Evolutionary conservation across 2,113 vertebrate species (phyloP), one percentile per base, ranked within the genome.

Genomic region (Chloroceryle aenea): DNA sequence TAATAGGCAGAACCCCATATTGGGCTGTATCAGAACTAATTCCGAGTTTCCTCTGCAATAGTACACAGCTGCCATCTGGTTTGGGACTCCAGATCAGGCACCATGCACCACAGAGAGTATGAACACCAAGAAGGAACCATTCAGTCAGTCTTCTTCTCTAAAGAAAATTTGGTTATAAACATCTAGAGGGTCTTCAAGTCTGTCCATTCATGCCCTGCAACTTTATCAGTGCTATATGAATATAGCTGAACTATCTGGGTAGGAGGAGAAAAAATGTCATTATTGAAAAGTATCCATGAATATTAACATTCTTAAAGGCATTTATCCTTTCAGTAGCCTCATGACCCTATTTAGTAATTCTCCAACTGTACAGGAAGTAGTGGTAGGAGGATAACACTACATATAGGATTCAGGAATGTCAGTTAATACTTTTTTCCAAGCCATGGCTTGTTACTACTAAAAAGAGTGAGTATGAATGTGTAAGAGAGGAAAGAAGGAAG

Each of bases 351-450:
- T 8, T 45, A 26, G 61, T 0, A 1, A 72, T 48, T 82, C 56
- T 77, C 42, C 77, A 68, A 2, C 58, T 77, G 61, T 36, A 77
- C 14, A 85, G 61, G 20, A 89, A 81, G n/a, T 21, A 67, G 67
- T 0, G 0, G 62, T 55, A 69, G 0, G 3, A 73, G 45, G 50
- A 90, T 32, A 92, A 14, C 43, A 67, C 66, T 48, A n/a, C 20
- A 58, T 43, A 56, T 18, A 27, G 22, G 40, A 89, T 79, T 79
- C 58, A 66, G 17, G 5, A 87, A 73, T 34, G 74, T 16, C 0
- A 0, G 38, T 90, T 55, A 75, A 17, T 55, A 62, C 18, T 36
- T 82, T 75, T 55, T 69, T 61, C 61, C 43, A 92, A 86, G 56
- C 17, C 27, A 38, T 64, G 18, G 19, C 43, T 71, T 78, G n/a